Conservation (phyloP, 2,797 vertebrate species). For the Martes flavigula region DNA sequence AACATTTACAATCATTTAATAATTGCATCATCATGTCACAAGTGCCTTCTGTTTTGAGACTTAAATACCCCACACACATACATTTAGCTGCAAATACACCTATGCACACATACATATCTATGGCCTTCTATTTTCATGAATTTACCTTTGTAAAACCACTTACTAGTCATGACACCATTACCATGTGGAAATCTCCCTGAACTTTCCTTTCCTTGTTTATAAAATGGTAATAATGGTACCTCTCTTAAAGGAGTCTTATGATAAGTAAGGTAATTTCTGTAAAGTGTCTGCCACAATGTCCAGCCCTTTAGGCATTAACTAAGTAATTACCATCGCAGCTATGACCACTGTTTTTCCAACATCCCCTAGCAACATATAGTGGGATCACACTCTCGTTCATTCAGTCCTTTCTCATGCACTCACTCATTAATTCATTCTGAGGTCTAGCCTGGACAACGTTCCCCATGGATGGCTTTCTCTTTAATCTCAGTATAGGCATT, state of each 20-base stretch:
- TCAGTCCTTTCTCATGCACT: not conserved
- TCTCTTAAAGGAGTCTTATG: not conserved
- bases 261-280: not conserved
- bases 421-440: not conserved
- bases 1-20: not conserved
- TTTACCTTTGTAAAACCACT: not conserved
- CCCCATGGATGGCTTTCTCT: not conserved
- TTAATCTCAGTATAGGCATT: not conserved
- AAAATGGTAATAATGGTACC: not conserved
- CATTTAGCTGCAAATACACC: not conserved
- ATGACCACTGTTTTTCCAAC: not conserved
- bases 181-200: not conserved
- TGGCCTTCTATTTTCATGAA: not conserved
- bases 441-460: not conserved
- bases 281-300: not conserved
- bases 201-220: not conserved
- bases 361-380: not conserved
- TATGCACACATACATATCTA: not conserved
- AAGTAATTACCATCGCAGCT: not conserved
- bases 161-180: not conserved
- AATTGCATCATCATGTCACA: not conserved
- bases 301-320: not conserved
- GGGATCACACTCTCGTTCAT: not conserved
- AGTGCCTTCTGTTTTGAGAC: not conserved
- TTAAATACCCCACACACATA: not conserved